Evolutionary conservation across 2,888 invertebrate species (phyloP), one percentile per base, ranked within the genome.

Genomic region (Barypeithes pellucidus): DNA sequence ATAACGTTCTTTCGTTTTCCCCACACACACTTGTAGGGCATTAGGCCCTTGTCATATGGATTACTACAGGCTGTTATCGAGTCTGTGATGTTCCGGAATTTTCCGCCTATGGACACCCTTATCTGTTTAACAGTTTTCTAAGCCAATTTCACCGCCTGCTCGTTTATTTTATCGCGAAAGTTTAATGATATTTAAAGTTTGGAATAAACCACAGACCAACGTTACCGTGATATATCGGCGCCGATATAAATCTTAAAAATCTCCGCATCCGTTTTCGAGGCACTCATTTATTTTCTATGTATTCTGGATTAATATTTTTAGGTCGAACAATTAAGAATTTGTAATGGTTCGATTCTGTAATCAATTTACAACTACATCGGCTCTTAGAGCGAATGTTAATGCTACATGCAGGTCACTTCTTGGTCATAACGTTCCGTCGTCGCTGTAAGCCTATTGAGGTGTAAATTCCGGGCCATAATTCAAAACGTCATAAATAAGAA

Each of bases 41-140:
- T 57, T 57, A 57, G 18, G 54, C 11, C 14, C 16, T 57, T 57
- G 54, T 57, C 11, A 33, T 33, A 33, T 2, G 54, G 54, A 57
- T 57, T 57, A 57, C 54, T 33, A 33, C 33, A 33, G 54, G 16
- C 54, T 33, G 33, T 57, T 57, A 57, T 57, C 54, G 29, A 57
- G 29, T n/a, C 33, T 57, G 16, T 57, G 54, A 57, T 33, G 54
- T 33, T 33, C 54, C 54, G 33, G 33, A 57, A 33, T 57, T 57
- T 57, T 14, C 16, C n/a, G 54, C 33, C 16, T 57, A 57, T 57
- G 54, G 54, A 57, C 54, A 57, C 33, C 33, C 54, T 57, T 57
- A 57, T 57, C 54, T 57, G 33, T 57, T 57, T 57, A 57, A 57
- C 33, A 33, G 54, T 57, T 57, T 57, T 57, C 14, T 57, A 57